Conservation (phyloP, 2,888 invertebrate species). For the Byasa hedistus region DNA sequence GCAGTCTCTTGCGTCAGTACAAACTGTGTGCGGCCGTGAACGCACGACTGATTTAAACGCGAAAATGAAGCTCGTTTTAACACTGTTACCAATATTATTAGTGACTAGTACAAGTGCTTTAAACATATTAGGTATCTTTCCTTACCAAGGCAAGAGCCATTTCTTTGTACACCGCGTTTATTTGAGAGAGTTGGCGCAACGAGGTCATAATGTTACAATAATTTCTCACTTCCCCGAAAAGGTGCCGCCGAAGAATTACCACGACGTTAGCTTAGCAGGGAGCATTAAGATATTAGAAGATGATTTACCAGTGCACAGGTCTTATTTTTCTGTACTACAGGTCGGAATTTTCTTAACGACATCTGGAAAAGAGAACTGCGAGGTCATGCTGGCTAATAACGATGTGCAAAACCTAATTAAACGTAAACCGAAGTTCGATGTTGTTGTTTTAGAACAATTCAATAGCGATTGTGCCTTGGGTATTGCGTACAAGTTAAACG, state of each 20-base stretch:
- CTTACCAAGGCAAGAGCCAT: constrained; percentile 85
- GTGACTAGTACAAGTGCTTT: constrained; percentile 41
- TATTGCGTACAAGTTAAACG: constrained; percentile 81
- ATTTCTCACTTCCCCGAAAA: constrained; percentile 82
- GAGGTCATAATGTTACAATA: constrained; percentile 84
- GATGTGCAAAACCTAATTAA: constrained; percentile 62
- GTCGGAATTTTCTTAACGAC: constrained; percentile 42
- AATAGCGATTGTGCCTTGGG: constrained; percentile 86
- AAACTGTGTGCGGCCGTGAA: constrained; percentile 9
- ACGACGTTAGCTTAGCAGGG: constrained; percentile 77
- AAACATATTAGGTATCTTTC: constrained; percentile 83
- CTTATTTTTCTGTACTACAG: constrained; percentile 45
- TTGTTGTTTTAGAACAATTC: constrained; percentile 85
- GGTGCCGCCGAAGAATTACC: constrained; percentile 75
- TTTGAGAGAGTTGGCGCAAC: constrained; percentile 78
- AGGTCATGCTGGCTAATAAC: constrained; percentile 53
- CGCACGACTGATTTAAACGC: constrained; percentile 24
- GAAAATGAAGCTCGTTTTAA: constrained; percentile 44
- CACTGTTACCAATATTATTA: constrained; percentile 38
- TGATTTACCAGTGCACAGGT: constrained; percentile 44
- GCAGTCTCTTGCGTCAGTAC: constrained; percentile 20
- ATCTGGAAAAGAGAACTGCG: constrained; percentile 58
- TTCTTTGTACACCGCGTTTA: constrained; percentile 82
- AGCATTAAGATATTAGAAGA: constrained; percentile 46
- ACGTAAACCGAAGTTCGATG: constrained; percentile 79